Base-by-base conservation (phyloP, 2,888 invertebrate species). In the Tenthredo livida region DNA sequence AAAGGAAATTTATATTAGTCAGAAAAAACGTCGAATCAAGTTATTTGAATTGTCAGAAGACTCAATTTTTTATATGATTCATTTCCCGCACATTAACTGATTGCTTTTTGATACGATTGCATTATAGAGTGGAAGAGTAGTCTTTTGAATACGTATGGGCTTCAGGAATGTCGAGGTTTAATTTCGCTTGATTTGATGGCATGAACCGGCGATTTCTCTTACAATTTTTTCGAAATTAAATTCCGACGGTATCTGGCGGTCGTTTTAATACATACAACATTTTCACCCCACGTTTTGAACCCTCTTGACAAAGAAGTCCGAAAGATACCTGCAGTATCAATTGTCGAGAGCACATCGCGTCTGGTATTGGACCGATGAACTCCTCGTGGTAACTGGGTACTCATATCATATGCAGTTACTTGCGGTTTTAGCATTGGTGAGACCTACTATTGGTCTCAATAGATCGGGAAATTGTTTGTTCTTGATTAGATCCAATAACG, bases 241-340 rank as follows among this genome's bases (percentile, higher is more conserved):
- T 67, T 33, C 33, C 7, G 61, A 29, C 61, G 25, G 25, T 61
- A 25, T 61, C 25, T 61, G 25, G 12, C 61, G 12, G 61, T 25
- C 25, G 3, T 61, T 61, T 12, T 4, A 3, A 21, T 4, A 9
- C 25, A 12, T 15, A 10, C 25, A 29, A 25, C 12, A 61, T 25
- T 61, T 67, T 67, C 3, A 1, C 17, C 17, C 33, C 6, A 6
- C 21, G 21, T 10, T 10, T 72, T 21, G 17, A n/a, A 72, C 9
- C 72, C 15, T 7, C 1, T 67, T 67, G 67, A 12, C 21, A n/a
- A 10, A 72, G 0, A 12, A 40, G 12, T 7, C 5, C 10, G 72
- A 12, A 37, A n/a, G 72, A 72, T 40, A 43, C 40, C 72, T 72
- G 40, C n/a, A 43, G 72, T 72, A 72, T 21, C 72, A 72, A 72